Evolutionary conservation across 2,888 invertebrate genomes (phyloP), one percentile per base, ranked within the genome.

Genomic region (Drosophila multiciliata): DNA sequence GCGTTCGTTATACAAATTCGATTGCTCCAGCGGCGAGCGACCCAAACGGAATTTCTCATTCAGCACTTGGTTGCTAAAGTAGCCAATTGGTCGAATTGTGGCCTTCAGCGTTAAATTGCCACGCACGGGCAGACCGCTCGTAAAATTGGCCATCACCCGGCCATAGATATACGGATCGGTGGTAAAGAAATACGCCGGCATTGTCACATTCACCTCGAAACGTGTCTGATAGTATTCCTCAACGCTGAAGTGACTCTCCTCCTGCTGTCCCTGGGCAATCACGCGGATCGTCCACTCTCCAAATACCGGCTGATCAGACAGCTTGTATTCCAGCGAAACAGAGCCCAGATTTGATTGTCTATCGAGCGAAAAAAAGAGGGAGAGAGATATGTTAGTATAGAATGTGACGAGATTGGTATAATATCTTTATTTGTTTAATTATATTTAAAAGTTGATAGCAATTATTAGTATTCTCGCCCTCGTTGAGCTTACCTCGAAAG

Each of bases 171-270:
- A 98, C 12, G 94, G 95, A 86, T 98, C 98, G 29, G 96, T 96
- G 88, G 97, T 97, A 92, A 98, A 97, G 94, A 99, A 97, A 93
- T 98, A 98, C 0, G 98, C 97, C 0, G 98, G 97, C 96, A 98
- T 98, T 0, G 98, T 98, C 0, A 99, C 98, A 93, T 99, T 99
- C 49, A 96, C 96, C 94, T 99, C 98, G 92, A 97, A 98, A 83
- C 98, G 94, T 0, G 98, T 98, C 93, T 98, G 98, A 93, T 98
- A 98, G 93, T 98, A 99, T 94, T 99, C 98, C 92, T 98, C 98
- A 0, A 99, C 98, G 9, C 96, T 93, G 93, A 98, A 98, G 62
- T 95, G 95, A 45, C 97, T 95, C 92, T 97, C 97, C 93, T 99
- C 98, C 2, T 96, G 94, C 92, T 98, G 98, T 0, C 97, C 97